A percentile compares a stretch with the other conserved stretches of the same genome.
Evolutionary conservation across 2,797 vertebrate species (phyloP).

Genomic region (Alcedo quadribrachys): DNA sequence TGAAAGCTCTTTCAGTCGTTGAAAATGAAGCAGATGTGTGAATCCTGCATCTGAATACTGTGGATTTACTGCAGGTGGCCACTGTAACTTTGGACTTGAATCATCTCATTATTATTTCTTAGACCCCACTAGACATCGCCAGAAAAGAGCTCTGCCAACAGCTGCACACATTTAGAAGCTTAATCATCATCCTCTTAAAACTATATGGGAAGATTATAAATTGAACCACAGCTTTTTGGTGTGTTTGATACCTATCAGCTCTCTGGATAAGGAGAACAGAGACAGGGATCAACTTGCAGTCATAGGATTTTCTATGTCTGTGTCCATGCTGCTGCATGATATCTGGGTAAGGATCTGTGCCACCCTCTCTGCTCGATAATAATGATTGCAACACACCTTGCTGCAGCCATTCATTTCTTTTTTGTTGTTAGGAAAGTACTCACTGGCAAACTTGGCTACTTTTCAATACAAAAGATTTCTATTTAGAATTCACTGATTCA

Average conservation of each 20-base stretch:
- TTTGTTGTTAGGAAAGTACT: neutral
- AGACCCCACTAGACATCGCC: neutral
- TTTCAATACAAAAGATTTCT: neutral
- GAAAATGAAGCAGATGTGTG: neutral
- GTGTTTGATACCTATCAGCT: neutral
- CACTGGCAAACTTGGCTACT: neutral
- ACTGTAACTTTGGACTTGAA: neutral
- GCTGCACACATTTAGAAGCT: neutral
- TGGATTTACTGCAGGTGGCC: neutral
- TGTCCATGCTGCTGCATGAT: neutral
- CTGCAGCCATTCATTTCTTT: neutral
- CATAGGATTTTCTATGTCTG: neutral
- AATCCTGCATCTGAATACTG: neutral
- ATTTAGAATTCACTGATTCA: neutral
- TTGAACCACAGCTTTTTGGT: neutral
- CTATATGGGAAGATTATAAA: neutral
- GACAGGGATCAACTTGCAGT: neutral
- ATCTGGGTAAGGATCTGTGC: neutral
- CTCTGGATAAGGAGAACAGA: neutral
- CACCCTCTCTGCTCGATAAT: neutral
- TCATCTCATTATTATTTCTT: neutral
- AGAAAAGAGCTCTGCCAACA: neutral
- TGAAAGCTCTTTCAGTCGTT: neutral
- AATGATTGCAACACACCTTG: neutral
- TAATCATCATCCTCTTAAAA: neutral